Evolutionary conservation across 2,888 invertebrate species (phyloP), one percentile per base, ranked within the genome.

Genomic region (Rhodophaea formosa): DNA sequence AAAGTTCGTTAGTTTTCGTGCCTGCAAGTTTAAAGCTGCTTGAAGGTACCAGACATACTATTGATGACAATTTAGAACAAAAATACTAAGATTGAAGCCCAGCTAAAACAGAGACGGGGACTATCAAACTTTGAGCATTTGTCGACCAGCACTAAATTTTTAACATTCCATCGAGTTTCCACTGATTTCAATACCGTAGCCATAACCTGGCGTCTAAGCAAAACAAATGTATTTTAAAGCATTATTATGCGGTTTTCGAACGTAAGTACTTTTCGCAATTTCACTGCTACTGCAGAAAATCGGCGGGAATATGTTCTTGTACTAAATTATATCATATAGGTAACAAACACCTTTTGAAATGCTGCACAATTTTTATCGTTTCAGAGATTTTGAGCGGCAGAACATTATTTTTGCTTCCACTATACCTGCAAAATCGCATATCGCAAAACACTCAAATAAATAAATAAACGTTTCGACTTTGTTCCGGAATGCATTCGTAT

Each of bases 101-200:
- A 78, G 75, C 71, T 71, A 77, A 67, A 75, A 64, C 6, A 57
- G 70, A 74, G 72, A 78, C 73, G 65, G 64, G 66, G 81, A 84
- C 80, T 57, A 74, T 81, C 83, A 72, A 78, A 61, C 78, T 78
- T 88, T 87, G 87, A 88, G 87, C 88, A 84, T 84, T 76, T 68
- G 69, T 66, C 77, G 52, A 77, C 74, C 80, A 75, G 75, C 78
- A 75, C 78, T 77, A 75, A 17, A 54, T 45, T 39, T 74, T 67
- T 72, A 75, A 75, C 79, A 75, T 70, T 79, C 79, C 79, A 75
- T 70, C 77, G 75, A 76, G 72, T 72, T 77, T 75, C 75, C 69
- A 77, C 71, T 75, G 74, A 78, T 75, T 77, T 71, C 63, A 65
- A 70, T 67, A 74, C 70, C 72, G 69, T 73, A 74, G 71, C 72